Percentiles rank a stretch among this genome's conserved stretches.
These are phyloP conservation scores for Meiosimyza platycephala DNA, from an alignment of 2,888 invertebrate species.

Conservation along the genomic window DNA sequence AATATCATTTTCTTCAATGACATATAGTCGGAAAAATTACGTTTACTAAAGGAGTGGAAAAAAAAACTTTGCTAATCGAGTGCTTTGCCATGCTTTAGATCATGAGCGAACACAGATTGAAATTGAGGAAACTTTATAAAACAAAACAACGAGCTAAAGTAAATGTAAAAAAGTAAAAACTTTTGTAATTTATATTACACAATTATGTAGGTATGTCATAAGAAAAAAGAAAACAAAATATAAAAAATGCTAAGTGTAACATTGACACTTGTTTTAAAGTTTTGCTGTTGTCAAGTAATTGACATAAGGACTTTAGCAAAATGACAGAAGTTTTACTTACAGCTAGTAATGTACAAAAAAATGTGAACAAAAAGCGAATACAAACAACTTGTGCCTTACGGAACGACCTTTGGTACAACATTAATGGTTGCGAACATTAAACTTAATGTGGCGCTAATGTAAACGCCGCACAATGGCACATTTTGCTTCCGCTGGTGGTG, in stretches of 20 bases:
- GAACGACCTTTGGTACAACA: slow-evolving; percentile 19
- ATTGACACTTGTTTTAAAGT: slow-evolving; percentile 51
- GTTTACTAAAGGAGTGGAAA: background rate
- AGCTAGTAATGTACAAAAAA: background rate
- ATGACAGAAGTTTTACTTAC: slow-evolving; percentile 29
- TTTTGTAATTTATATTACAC: slow-evolving; percentile 61
- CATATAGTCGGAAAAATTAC: slow-evolving; percentile 12
- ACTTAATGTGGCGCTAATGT: slow-evolving; percentile 55
- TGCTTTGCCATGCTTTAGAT: slow-evolving; percentile 50
- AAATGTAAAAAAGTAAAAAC: slow-evolving; percentile 52
- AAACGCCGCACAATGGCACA: slow-evolving; percentile 42
- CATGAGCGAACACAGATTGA: slow-evolving; percentile 56
- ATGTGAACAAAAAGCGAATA: no score
- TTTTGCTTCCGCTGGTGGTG: no score
- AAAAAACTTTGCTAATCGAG: slow-evolving; percentile 54
- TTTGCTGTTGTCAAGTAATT: slow-evolving; percentile 25
- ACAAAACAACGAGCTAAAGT: slow-evolving; percentile 35
- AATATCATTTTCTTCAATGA: background rate
- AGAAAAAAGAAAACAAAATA: slow-evolving; percentile 44
- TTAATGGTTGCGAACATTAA: slow-evolving; percentile 40
- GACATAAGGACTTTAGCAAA: slow-evolving; percentile 24
- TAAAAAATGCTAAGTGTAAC: slow-evolving; percentile 40
- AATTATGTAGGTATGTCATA: slow-evolving; percentile 56
- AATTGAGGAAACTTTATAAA: slow-evolving; percentile 45
- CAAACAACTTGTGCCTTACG: no score